Percentiles rank a stretch among this genome's conserved stretches.
These are phyloP conservation scores for Gortyna flavago DNA, from an alignment of 2,888 invertebrate genomes.

Conservation along the genomic window DNA sequence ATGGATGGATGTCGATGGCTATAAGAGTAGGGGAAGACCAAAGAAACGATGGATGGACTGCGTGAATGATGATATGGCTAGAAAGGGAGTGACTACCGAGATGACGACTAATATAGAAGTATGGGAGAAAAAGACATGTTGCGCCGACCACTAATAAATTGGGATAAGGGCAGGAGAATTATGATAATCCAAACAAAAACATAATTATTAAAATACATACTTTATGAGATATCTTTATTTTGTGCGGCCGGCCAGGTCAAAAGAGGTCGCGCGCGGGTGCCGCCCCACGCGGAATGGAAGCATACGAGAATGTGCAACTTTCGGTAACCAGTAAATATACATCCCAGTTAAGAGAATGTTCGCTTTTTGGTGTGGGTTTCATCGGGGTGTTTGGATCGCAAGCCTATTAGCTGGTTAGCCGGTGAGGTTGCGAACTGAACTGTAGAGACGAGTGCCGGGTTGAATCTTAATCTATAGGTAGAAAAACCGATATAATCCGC, in stretches of 20 bases:
- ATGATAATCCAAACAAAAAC: neutral
- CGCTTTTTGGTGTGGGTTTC: neutral
- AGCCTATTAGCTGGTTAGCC: neutral
- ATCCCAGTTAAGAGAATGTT: conserved; percentile 19
- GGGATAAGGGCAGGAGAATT: too few relatives aligned
- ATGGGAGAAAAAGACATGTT: too few relatives aligned
- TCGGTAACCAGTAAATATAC: conserved; percentile 25
- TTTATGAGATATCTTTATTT: neutral
- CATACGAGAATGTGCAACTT: conserved; percentile 23
- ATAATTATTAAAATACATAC: neutral
- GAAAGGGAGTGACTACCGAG: too few relatives aligned
- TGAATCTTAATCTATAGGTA: too few relatives aligned
- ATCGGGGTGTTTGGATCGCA: neutral
- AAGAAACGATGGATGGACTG: too few relatives aligned
- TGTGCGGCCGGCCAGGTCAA: conserved; percentile 52
- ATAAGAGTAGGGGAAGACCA: too few relatives aligned
- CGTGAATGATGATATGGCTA: too few relatives aligned
- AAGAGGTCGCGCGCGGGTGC: conserved; percentile 40
- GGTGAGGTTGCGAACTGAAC: neutral
- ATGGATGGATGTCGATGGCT: too few relatives aligned
- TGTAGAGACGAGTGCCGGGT: neutral
- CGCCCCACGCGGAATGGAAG: conserved; percentile 21
- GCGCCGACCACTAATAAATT: too few relatives aligned
- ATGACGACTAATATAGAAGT: too few relatives aligned
- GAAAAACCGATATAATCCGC: neutral